Evolutionary conservation across 2,797 vertebrate genomes (phyloP).

Genomic region (Acropternis orthonyx): DNA sequence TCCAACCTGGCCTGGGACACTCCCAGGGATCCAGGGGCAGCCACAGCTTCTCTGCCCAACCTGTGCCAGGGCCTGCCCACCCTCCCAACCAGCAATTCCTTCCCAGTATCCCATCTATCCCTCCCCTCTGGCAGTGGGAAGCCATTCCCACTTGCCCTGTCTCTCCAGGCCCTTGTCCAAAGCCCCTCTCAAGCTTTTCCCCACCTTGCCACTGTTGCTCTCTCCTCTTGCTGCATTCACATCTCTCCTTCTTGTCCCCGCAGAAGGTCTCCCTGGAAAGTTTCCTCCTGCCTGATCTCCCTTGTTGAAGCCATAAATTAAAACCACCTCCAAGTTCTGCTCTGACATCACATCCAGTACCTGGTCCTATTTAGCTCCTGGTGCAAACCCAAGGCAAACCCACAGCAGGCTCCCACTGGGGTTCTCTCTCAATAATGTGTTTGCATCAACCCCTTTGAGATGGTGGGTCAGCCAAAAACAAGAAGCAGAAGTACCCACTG

Average conservation of each 20-base stretch:
- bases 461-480: not conserved
- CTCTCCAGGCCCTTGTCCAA: fast-evolving
- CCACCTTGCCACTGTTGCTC: not conserved
- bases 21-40: not conserved
- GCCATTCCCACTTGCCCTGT: not conserved
- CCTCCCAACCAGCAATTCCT: not conserved
- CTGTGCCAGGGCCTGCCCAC: not conserved
- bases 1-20: no score
- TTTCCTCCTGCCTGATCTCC: not conserved
- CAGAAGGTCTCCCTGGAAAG: not conserved
- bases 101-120: not conserved
- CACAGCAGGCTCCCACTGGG: not conserved
- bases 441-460: not conserved
- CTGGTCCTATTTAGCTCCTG: not conserved
- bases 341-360: no score
- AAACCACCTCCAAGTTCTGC: not conserved
- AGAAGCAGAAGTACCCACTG: not conserved
- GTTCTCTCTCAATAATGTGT: not conserved
- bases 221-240: not conserved
- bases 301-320: not conserved
- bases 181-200: not conserved
- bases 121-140: not conserved
- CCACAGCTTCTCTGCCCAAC: not conserved
- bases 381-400: not conserved
- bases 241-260: not conserved